Evolutionary conservation across 2,113 vertebrate species (phyloP).

Genomic region (Coturnix japonica): DNA sequence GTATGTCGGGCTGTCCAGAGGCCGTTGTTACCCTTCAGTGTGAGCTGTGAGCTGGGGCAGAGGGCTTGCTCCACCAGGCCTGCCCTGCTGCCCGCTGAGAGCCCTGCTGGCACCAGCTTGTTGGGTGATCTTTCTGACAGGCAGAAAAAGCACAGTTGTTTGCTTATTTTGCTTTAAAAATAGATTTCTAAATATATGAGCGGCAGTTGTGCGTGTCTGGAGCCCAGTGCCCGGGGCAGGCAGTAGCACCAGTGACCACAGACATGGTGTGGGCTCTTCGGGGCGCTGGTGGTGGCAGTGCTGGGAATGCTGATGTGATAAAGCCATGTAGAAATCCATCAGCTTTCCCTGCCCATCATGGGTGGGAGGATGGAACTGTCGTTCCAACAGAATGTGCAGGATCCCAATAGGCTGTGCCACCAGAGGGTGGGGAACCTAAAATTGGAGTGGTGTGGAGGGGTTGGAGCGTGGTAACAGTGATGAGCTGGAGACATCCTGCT

Average conservation of each 20-base stretch:
- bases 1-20: rapidly evolving
- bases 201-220: neutral
- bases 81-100: conserved; percentile 17
- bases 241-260: neutral
- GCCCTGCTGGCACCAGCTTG: neutral
- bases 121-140: conserved; percentile 45
- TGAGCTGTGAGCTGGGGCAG: conserved; percentile 25
- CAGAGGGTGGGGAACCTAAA: neutral
- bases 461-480: neutral
- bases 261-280: neutral
- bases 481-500: neutral
- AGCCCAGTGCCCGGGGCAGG: neutral
- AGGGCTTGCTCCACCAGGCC: conserved; percentile 7
- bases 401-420: neutral
- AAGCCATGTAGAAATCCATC: conserved; percentile 39
- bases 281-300: neutral
- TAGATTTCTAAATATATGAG: conserved; percentile 57
- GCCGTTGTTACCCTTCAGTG: neutral
- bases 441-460: rapidly evolving
- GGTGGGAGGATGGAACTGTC: neutral
- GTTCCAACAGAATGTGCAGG: neutral
- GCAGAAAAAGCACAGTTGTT: conserved; percentile 13
- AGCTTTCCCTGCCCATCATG: conserved; percentile 17
- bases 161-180: conserved; percentile 59
- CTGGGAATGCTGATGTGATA: neutral